A percentile compares a stretch with the other conserved stretches of the same genome.
Evolutionary conservation across 2,888 invertebrate genomes (phyloP).

Genomic region (Sisyra nigra): DNA sequence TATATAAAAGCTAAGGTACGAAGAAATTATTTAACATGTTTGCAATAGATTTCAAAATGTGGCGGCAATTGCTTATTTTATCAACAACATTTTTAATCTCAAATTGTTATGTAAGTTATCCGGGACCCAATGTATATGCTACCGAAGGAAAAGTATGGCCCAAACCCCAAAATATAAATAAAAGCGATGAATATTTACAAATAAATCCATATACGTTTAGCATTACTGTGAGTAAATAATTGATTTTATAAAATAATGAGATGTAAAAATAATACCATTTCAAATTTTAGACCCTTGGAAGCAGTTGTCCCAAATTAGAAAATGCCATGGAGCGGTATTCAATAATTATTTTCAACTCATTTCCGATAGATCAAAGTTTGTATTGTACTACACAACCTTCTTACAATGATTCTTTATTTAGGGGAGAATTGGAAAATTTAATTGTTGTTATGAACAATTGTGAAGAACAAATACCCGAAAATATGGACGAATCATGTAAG

Average conservation of each 20-base stretch:
- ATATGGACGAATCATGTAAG: slow-evolving; percentile 12
- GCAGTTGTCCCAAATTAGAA: slow-evolving; percentile 37
- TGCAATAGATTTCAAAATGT: no score
- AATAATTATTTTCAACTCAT: slow-evolving; percentile 22
- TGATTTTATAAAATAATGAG: no score
- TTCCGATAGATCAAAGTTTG: slow-evolving; percentile 11
- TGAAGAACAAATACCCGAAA: slow-evolving; percentile 42
- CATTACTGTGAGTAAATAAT: slow-evolving; percentile 27
- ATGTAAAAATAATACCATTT: background rate
- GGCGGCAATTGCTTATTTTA: no score
- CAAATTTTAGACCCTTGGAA: slow-evolving; percentile 22
- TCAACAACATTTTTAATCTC: no score
- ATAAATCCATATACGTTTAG: slow-evolving; percentile 32
- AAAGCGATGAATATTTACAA: slow-evolving; percentile 26
- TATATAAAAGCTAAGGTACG: no score
- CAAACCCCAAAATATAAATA: slow-evolving; percentile 35
- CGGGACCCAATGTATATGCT: slow-evolving; percentile 35
- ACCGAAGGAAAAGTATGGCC: slow-evolving; percentile 57
- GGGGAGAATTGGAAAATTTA: slow-evolving; percentile 18
- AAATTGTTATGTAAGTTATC: slow-evolving; percentile 13
- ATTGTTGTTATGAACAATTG: slow-evolving; percentile 44
- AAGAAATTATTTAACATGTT: no score
- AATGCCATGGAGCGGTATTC: slow-evolving; percentile 36
- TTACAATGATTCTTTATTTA: slow-evolving; percentile 4
- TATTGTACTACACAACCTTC: slow-evolving; percentile 8